These are phyloP conservation scores for Sphaerophoria taeniata DNA, from an alignment of 2,888 invertebrate genomes.

Conservation along the genomic window DNA sequence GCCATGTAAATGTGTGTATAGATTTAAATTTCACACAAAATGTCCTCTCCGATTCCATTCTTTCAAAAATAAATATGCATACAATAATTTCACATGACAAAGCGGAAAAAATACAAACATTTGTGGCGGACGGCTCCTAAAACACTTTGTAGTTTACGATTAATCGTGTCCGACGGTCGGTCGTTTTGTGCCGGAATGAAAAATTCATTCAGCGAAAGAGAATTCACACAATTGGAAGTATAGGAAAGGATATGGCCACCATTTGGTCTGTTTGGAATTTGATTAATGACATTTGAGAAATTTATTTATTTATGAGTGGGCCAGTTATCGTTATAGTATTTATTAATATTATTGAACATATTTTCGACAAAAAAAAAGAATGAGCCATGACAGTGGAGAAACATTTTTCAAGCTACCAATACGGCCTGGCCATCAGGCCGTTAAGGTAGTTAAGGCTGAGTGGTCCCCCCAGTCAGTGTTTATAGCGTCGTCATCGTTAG, in stretches of 20 bases:
- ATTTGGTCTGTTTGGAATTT: slow-evolving; percentile 25
- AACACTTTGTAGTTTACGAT: slow-evolving; percentile 64
- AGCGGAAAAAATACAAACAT: slow-evolving; percentile 39
- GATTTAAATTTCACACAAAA: slow-evolving; percentile 46
- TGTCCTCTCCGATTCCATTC: slow-evolving; percentile 47
- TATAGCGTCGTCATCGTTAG: slow-evolving; percentile 31
- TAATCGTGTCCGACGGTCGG: slow-evolving; percentile 19
- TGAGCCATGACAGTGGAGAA: slow-evolving; percentile 53
- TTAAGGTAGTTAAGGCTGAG: not conserved
- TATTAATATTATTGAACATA: slow-evolving; percentile 58
- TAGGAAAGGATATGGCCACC: not conserved
- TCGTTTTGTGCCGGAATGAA: slow-evolving; percentile 28
- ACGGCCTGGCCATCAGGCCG: not conserved
- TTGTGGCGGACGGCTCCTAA: slow-evolving; percentile 34
- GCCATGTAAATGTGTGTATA: slow-evolving; percentile 5
- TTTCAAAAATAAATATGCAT: slow-evolving; percentile 51
- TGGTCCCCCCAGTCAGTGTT: not conserved
- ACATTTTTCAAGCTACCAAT: slow-evolving; percentile 6
- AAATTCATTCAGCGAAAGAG: slow-evolving; percentile 32
- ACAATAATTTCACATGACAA: slow-evolving; percentile 35
- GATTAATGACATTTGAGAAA: slow-evolving; percentile 65
- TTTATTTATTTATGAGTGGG: slow-evolving; percentile 60
- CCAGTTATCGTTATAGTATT: slow-evolving; percentile 33
- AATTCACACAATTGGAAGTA: not conserved
- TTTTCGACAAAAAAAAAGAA: slow-evolving; percentile 37